phyloP scores from a whole-genome alignment of 30 jellyfish, hydroid and myxozoan genomes.

The Aurelia aurita region DNA sequence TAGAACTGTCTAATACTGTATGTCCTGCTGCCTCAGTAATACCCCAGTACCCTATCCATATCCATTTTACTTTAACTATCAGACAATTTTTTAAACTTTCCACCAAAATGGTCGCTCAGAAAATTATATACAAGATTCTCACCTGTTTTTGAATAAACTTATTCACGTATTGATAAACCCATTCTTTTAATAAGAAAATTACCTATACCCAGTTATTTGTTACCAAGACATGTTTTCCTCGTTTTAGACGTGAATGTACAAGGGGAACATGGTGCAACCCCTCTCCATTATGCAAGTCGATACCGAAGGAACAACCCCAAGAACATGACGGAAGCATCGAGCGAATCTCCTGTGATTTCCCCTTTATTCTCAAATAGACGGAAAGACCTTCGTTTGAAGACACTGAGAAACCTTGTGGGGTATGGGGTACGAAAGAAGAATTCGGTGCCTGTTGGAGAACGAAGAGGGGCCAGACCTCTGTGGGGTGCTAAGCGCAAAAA shows the following conservation, averaged over 20 bases:
- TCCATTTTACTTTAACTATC: too few species aligned
- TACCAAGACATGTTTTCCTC: neutral
- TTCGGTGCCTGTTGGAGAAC: conserved; percentile 30
- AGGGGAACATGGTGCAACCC: conserved; percentile 98
- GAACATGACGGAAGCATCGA: conserved; percentile 1
- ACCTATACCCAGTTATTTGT: neutral
- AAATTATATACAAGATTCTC: too few species aligned
- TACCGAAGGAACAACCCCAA: conserved; percentile 61
- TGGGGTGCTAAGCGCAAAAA: conserved; percentile 38
- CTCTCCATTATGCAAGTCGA: conserved; percentile 96
- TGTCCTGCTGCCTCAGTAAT: too few species aligned
- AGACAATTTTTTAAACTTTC: too few species aligned
- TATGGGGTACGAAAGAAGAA: conserved; percentile 48
- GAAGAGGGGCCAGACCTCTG: neutral
- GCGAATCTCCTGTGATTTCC: conserved; percentile 6
- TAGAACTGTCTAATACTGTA: too few species aligned
- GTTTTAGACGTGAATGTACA: conserved; percentile 83
- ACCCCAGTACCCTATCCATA: too few species aligned
- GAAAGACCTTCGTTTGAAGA: conserved; percentile 43
- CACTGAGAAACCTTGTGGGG: conserved; percentile 53
- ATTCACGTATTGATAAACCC: too few species aligned
- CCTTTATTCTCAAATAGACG: conserved; percentile 38
- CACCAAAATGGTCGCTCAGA: too few species aligned
- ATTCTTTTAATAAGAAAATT: too few species aligned
- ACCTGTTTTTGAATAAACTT: too few species aligned